phyloP scores from a whole-genome alignment of 2,113 vertebrate genomes.

The Thomomys bottae region DNA sequence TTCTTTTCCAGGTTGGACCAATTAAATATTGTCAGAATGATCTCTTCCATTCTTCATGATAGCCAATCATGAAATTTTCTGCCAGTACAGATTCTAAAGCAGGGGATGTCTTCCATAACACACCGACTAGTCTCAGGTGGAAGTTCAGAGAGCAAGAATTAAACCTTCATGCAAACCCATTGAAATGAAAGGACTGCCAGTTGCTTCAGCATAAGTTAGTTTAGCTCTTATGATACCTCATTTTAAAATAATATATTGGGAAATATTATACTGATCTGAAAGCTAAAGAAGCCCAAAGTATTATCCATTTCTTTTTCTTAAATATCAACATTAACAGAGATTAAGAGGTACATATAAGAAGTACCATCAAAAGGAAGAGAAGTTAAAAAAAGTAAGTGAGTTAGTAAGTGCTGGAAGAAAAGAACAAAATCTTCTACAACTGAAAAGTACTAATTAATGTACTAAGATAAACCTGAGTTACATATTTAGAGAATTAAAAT shows the following conservation, averaged over 20 bases:
- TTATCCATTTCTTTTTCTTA: not conserved
- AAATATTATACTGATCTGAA: not conserved
- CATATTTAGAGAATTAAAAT: not conserved
- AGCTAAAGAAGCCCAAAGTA: not conserved
- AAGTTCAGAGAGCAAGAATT: not conserved
- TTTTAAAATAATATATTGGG: not conserved
- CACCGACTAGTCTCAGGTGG: not conserved
- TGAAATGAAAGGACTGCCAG: not conserved
- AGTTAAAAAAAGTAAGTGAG: not conserved
- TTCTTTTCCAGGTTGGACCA: not conserved
- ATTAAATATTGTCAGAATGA: not conserved
- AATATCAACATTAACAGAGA: not conserved
- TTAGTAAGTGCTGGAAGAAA: conserved; percentile 5
- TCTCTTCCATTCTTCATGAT: not conserved
- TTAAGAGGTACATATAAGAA: not conserved
- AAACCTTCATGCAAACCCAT: not conserved
- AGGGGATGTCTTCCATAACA: not conserved
- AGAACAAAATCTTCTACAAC: not conserved
- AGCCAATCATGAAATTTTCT: not conserved
- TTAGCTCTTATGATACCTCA: not conserved
- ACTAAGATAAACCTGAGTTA: not conserved
- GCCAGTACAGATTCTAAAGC: not conserved
- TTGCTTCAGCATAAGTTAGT: not conserved
- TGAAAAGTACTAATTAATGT: not conserved
- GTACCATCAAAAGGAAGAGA: not conserved